Conservation (phyloP, 2,113 vertebrate species). For the Chionomys nivalis region DNA sequence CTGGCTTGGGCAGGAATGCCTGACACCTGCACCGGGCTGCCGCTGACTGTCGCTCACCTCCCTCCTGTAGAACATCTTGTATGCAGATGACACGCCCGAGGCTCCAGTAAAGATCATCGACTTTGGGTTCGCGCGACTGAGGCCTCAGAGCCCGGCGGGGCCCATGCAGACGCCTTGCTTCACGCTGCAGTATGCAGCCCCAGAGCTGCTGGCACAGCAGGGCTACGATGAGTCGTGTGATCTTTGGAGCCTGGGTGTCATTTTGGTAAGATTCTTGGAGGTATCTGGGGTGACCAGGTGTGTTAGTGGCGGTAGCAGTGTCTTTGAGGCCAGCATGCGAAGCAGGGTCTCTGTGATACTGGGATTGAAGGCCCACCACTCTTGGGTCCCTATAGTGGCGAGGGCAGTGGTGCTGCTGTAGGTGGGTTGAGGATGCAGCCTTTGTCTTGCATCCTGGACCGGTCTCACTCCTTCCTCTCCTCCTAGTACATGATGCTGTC, state of each 20-base stretch:
- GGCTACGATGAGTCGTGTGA: conserved; percentile 96
- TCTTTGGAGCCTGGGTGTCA: conserved; percentile 96
- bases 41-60: not conserved
- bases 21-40: fast-evolving
- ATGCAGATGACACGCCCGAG: conserved; percentile 90
- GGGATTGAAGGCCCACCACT: not conserved
- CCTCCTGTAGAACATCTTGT: conserved; percentile 90
- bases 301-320: not conserved
- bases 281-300: not conserved
- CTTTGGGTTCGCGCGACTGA: conserved; percentile 94
- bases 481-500: conserved; percentile 95
- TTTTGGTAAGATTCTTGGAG: conserved; percentile 87
- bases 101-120: conserved; percentile 93
- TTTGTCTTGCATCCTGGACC: not conserved
- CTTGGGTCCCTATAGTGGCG: not conserved
- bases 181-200: conserved; percentile 94
- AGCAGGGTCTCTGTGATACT: not conserved
- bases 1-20: not conserved
- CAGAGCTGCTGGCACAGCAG: conserved; percentile 91
- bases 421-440: not conserved
- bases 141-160: conserved; percentile 90
- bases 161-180: conserved; percentile 96
- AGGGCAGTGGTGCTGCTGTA: not conserved
- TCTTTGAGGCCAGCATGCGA: not conserved
- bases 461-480: not conserved